Evolutionary conservation across 2,888 invertebrate genomes (phyloP).

Genomic region (Mesodorylaimus sp.): DNA sequence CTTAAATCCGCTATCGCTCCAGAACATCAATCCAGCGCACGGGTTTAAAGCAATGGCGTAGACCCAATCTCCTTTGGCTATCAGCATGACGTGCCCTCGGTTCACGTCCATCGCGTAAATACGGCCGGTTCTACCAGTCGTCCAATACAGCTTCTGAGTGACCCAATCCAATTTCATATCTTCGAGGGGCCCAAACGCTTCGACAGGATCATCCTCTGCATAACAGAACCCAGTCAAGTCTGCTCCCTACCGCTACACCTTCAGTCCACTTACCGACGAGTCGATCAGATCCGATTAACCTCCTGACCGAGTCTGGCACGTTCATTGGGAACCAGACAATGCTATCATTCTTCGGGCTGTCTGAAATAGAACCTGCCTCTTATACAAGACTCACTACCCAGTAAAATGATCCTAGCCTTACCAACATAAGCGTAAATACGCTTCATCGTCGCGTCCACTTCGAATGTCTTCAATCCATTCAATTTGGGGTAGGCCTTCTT

Average conservation of each 20-base stretch:
- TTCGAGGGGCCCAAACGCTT: constrained; percentile 7
- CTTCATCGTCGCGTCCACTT: constrained; percentile 18
- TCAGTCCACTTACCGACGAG: neutral
- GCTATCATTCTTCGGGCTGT: constrained; percentile 25
- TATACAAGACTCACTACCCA: neutral
- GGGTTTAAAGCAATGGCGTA: constrained; percentile 88
- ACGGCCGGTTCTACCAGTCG: constrained; percentile 78
- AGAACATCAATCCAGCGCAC: constrained; percentile 63
- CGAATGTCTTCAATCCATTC: constrained; percentile 23
- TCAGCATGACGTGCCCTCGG: constrained; percentile 67
- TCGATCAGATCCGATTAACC: constrained; percentile 16
- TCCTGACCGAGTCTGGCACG: constrained; percentile 21
- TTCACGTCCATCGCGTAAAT: constrained; percentile 85
- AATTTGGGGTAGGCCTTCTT: constrained; percentile 17
- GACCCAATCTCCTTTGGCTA: constrained; percentile 75
- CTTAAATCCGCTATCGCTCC: constrained; percentile 48
- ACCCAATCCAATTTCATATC: constrained; percentile 63
- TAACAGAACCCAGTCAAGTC: neutral
- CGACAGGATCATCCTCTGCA: neutral
- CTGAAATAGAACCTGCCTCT: constrained; percentile 9
- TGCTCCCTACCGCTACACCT: neutral
- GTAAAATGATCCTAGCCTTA: neutral
- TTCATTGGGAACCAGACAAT: constrained; percentile 29
- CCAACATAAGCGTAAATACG: constrained; percentile 6
- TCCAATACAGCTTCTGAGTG: constrained; percentile 90